Evolutionary conservation across 2,797 vertebrate genomes (phyloP), one percentile per base, ranked within the genome.

Genomic region (Hephaestus fuliginosus): DNA sequence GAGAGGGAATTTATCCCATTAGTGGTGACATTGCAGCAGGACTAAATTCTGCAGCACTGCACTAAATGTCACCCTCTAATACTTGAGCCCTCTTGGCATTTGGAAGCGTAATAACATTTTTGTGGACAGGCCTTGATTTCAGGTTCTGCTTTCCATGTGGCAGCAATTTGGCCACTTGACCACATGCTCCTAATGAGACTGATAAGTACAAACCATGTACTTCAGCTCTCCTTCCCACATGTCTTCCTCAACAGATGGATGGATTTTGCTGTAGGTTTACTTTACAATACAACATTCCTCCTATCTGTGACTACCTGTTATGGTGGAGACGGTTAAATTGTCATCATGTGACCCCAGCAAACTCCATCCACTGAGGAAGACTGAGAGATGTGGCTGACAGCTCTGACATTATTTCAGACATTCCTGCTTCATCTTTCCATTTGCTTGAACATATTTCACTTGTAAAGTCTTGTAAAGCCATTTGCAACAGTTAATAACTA

Each of bases 41-140:
- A 49, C 62, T 51, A 65, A 74, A 65, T 73, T 70, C 43, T 66
- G 18, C 36, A 65, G 64, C 20, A 6, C 36, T 25, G 22, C n/a
- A 10, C 49, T 41, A 86, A 88, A 90, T 90, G 87, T 81, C 87
- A 90, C 55, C 72, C 69, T 65, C 22, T 83, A 76, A 80, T 85
- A 68, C 80, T 79, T 15, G 0, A 74, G 64, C 18, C 70, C 63
- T 81, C 57, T 75, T 91, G 80, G 89, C 86, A 87, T 88, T 91
- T 87, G 65, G 62, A 85, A 36, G n/a, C 28, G 2, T 58, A 80
- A 86, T 86, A 86, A 83, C 65, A 77, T 87, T 87, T 87, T 84
- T 72, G 70, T 55, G 51, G 56, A 70, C 18, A 0, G 48, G 68
- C 9, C 25, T 82, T 61, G 70, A 74, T 79, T 87, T 41, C 62